Evolutionary conservation across 2,888 invertebrate genomes (phyloP).

Genomic region (Nineta flava): DNA sequence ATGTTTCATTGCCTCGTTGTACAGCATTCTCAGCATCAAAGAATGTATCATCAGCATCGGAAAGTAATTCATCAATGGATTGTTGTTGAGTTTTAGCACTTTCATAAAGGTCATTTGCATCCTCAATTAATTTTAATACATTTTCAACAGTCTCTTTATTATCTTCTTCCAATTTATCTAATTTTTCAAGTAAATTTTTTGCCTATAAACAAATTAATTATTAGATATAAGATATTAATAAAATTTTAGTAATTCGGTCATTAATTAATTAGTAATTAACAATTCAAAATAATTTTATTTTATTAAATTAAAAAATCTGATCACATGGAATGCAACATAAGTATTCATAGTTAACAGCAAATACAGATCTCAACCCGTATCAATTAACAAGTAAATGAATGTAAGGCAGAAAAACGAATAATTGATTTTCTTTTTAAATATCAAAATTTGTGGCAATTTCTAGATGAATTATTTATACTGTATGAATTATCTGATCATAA

Average conservation of each 20-base stretch:
- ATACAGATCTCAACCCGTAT: no score
- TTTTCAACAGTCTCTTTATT: slow-evolving; percentile 41
- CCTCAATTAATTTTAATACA: slow-evolving; percentile 44
- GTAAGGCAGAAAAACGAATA: no score
- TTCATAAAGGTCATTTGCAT: slow-evolving; percentile 52
- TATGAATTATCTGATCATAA: no score
- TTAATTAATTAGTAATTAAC: neutral
- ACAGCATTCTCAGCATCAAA: slow-evolving; percentile 72
- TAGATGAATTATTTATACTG: no score
- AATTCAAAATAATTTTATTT: neutral
- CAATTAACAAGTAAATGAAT: no score
- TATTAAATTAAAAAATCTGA: neutral
- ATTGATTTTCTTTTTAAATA: no score
- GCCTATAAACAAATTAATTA: slow-evolving; percentile 30
- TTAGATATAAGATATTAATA: slow-evolving; percentile 4
- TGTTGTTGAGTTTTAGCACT: slow-evolving; percentile 52
- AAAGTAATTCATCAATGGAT: slow-evolving; percentile 60
- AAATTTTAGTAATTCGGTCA: neutral
- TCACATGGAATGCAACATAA: no score
- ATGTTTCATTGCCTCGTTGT: slow-evolving; percentile 63
- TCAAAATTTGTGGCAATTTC: no score
- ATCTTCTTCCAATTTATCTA: slow-evolving; percentile 34
- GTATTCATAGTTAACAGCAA: no score
- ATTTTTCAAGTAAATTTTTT: slow-evolving; percentile 35
- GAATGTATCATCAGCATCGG: slow-evolving; percentile 59